phyloP scores from a whole-genome alignment of 2,113 vertebrate genomes.

The Poeciliopsis prolifica region DNA sequence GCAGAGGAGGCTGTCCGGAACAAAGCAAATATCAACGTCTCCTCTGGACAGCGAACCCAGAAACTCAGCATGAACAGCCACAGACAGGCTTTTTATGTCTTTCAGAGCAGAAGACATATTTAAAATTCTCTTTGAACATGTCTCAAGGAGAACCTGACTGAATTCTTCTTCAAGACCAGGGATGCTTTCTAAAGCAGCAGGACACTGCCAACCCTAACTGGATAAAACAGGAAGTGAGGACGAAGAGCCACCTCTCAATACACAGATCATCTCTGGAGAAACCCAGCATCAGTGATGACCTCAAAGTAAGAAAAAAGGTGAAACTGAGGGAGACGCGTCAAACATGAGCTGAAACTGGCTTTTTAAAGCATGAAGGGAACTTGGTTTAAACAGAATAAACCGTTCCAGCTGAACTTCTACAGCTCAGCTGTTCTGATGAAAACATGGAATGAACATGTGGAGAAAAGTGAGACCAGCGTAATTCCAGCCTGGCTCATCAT shows the following conservation, averaged over 20 bases:
- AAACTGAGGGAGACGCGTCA: background rate
- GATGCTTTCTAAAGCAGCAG: no score
- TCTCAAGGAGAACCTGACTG: no score
- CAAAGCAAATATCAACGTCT: background rate
- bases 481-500: no score
- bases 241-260: background rate
- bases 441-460: no score
- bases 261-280: background rate
- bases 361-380: no score
- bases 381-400: no score
- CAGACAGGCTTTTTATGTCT: background rate
- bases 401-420: no score
- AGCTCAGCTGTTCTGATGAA: no score
- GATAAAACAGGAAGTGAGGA: background rate
- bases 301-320: background rate
- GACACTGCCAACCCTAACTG: no score
- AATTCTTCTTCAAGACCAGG: no score
- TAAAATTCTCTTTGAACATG: background rate
- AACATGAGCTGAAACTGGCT: no score
- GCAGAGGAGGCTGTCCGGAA: background rate
- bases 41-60: background rate
- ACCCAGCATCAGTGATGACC: background rate
- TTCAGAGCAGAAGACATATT: background rate
- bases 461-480: no score
- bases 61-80: background rate